These are phyloP conservation scores for Drosophila nr. fundita DNA, from an alignment of 2,888 invertebrate genomes.

Conservation along the genomic window DNA sequence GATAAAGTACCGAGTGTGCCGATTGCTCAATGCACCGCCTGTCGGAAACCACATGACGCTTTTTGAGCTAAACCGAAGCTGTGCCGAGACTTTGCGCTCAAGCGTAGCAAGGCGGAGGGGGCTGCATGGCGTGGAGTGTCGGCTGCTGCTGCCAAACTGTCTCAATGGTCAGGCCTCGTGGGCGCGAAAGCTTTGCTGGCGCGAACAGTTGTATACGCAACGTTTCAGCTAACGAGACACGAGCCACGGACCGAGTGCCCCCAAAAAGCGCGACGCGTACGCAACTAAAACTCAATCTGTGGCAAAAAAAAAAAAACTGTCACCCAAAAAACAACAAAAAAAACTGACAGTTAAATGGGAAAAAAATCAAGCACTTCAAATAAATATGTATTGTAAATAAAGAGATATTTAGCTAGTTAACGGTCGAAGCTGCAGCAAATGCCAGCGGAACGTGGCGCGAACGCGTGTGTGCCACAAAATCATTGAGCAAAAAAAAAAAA, in stretches of 20 bases:
- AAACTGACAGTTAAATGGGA: not conserved
- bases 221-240: constrained; percentile 80
- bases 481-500: constrained; percentile 45
- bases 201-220: constrained; percentile 83
- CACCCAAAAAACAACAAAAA: constrained; percentile 13
- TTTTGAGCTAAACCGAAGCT: constrained; percentile 61
- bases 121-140: constrained; percentile 1
- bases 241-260: constrained; percentile 62
- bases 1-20: constrained; percentile 14
- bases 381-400: constrained; percentile 12
- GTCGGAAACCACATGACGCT: constrained; percentile 65
- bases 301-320: constrained; percentile 42
- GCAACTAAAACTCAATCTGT: constrained; percentile 69
- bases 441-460: constrained; percentile 62
- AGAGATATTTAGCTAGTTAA: not conserved
- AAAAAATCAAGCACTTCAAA: not conserved
- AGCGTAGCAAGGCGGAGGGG: constrained; percentile 33
- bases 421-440: constrained; percentile 11
- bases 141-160: constrained; percentile 52
- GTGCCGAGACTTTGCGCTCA: constrained; percentile 54
- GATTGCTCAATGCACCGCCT: constrained; percentile 44
- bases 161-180: constrained; percentile 73
- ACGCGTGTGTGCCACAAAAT: constrained; percentile 60
- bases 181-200: constrained; percentile 78
- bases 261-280: constrained; percentile 65